A percentile compares a stretch with the other conserved stretches of the same genome.
Conservation (phyloP, 2,888 invertebrate genomes). For the Yponomeuta sedellus region DNA sequence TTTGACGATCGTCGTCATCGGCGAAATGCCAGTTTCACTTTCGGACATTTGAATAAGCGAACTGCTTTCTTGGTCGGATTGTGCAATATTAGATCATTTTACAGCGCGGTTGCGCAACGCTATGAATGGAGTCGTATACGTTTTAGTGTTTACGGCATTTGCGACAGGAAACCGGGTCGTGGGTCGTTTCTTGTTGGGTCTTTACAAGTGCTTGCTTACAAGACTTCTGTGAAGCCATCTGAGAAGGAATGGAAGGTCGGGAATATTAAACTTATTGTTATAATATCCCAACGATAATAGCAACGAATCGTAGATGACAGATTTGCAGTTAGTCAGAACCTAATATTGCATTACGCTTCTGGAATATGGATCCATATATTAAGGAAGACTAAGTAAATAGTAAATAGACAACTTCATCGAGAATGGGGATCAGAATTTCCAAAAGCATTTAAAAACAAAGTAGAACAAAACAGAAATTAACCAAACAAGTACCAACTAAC, state of each 20-base stretch:
- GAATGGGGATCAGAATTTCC: not conserved
- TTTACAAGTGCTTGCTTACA: not conserved
- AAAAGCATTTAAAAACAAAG: not conserved
- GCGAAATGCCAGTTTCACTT: conserved; percentile 13
- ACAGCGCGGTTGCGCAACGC: not conserved
- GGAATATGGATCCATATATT: too few relatives aligned
- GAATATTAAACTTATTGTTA: too few relatives aligned
- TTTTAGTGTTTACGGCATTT: not conserved
- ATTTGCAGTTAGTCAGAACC: too few relatives aligned
- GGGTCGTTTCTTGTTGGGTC: not conserved
- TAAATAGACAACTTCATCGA: not conserved
- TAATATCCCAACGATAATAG: too few relatives aligned
- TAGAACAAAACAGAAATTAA: conserved; percentile 2
- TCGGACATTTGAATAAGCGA: conserved; percentile 15
- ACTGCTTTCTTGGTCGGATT: conserved; percentile 6
- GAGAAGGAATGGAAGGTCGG: too few relatives aligned
- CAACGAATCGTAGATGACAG: too few relatives aligned
- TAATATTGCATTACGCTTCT: too few relatives aligned
- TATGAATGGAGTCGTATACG: not conserved
- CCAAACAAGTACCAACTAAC: not conserved
- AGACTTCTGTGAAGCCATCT: too few relatives aligned
- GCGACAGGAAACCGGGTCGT: not conserved
- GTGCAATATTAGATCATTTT: conserved; percentile 11
- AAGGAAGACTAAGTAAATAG: not conserved
- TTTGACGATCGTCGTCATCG: not conserved